Conservation (phyloP, 2,797 vertebrate genomes). For the Xyrichtys novacula region DNA sequence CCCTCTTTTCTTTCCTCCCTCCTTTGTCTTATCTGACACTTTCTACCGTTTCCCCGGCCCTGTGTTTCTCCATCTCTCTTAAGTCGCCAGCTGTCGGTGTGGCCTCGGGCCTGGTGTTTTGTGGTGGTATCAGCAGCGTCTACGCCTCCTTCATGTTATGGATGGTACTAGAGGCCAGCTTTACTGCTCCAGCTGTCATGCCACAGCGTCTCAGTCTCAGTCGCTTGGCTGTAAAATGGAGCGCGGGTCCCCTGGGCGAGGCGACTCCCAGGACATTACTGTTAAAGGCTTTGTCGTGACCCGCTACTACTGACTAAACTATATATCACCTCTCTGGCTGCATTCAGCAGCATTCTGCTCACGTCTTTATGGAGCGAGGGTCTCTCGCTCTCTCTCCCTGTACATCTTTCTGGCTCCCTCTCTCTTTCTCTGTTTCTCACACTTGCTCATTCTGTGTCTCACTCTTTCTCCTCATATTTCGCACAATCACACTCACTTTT, state of each 20-base stretch:
- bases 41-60: slow-evolving; percentile 64
- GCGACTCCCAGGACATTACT: slow-evolving; percentile 81
- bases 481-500: slow-evolving; percentile 39
- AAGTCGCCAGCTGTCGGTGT: slow-evolving; percentile 77
- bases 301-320: slow-evolving; percentile 79
- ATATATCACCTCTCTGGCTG: slow-evolving; percentile 77
- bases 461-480: slow-evolving; percentile 54
- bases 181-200: slow-evolving; percentile 80
- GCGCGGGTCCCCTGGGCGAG: slow-evolving; percentile 77
- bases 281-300: slow-evolving; percentile 84
- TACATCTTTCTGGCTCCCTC: slow-evolving; percentile 38
- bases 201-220: slow-evolving; percentile 78
- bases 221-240: slow-evolving; percentile 84
- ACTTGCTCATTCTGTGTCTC: slow-evolving; percentile 63
- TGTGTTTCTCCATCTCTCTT: slow-evolving; percentile 63
- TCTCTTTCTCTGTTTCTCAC: slow-evolving; percentile 50
- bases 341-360: slow-evolving; percentile 74
- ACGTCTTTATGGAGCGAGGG: slow-evolving; percentile 70
- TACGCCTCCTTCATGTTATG: slow-evolving; percentile 76
- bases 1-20: slow-evolving; percentile 29
- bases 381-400: slow-evolving; percentile 48
- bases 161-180: slow-evolving; percentile 76
- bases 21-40: slow-evolving; percentile 68
- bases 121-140: slow-evolving; percentile 73
- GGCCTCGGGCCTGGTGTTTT: slow-evolving; percentile 80